Base-by-base conservation (phyloP, 1,140 invertebrate genomes). In the Augochlora pura region DNA sequence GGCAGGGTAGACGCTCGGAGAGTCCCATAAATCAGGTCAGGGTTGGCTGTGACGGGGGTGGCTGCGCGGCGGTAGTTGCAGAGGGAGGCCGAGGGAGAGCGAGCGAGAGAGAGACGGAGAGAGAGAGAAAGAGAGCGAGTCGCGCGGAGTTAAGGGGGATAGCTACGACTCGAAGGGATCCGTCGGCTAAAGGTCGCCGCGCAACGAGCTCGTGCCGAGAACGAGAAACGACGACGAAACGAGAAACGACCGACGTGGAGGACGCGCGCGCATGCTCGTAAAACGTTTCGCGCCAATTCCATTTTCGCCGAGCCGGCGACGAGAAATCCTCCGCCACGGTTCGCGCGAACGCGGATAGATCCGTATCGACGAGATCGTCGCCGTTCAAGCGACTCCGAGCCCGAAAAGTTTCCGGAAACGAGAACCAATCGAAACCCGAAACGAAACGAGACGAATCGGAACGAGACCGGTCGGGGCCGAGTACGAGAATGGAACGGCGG, bases 21-120 rank as follows among this genome's bases (percentile, higher is more conserved):
- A 92, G 91, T 93, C 92, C 90, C 91, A 93, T 93, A 93, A 93
- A 93, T 93, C 92, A 93, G 92, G 92, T 93, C 92, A 93, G 92
- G 92, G 92, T 93, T 93, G 91, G 89, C 90, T n/a, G 54, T n/a
- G 82, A 88, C 88, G 88, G 87, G 85, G 91, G 87, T 87, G 89
- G 88, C 69, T 86, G 85, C 83, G 69, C 70, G 76, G 85, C 66
- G 87, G 88, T 81, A 80, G 87, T 80, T 76, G 75, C 83, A 83
- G 69, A 75, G 75, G 77, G 82, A 60, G 21, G 76, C 38, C 76
- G 74, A 65, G 82, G 69, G 81, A 77, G 42, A 46, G 39, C 0
- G 39, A 42, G 39, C 3, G 39, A 42, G 39, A 42, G 39, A 39
- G 38, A 39, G 38, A 39, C 3, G 8, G 38, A 39, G 38, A 39